Evolutionary conservation across 2,113 vertebrate species (phyloP), one percentile per base, ranked within the genome.

Genomic region (Pipra filicauda): DNA sequence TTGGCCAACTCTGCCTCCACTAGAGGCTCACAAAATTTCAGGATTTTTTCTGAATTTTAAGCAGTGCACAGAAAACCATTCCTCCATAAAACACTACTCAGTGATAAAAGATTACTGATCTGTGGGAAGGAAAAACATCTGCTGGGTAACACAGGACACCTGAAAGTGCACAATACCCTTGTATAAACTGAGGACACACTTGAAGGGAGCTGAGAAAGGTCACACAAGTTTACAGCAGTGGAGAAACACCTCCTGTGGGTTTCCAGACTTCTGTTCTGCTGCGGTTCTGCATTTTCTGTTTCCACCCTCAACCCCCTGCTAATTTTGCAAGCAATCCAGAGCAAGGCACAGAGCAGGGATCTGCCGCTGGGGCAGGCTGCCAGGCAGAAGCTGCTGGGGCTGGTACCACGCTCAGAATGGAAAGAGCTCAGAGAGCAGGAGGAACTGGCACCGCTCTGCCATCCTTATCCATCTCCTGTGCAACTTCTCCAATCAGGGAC

Each of bases 81-180:
- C 15, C 30, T 57, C 44, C n/a, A 35, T 30, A 59, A 74, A 77
- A 58, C 31, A 39, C 37, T 44, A 22, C 28, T n/a, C 3, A 1
- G n/a, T 37, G 58, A 75, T 39, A 73, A 90, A 83, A 61, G 0
- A 4, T 20, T 75, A 48, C 52, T 65, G 3, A 28, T 5, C 3
- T 27, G 20, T 41, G n/a, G 37, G 35, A 91, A 83, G 35, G 21
- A 71, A 84, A 26, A 61, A 13, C 5, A 54, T 66, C 51, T 64
- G n/a, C 22, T 3, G 1, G 30, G 28, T 44, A 58, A 65, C 14
- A 61, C 7, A 15, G 30, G 70, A 48, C 3, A 78, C 6, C 48
- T 26, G 27, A 15, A 69, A 64, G 18, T 0, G 1, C 24, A 33
- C 49, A 72, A 21, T 2, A 15, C 12, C 30, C 2, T 1, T 0